Percentiles rank a stretch among this genome's conserved stretches.
These are phyloP conservation scores for Copsychus sechellarum DNA, from an alignment of 2,113 vertebrate genomes.

Conservation along the genomic window DNA sequence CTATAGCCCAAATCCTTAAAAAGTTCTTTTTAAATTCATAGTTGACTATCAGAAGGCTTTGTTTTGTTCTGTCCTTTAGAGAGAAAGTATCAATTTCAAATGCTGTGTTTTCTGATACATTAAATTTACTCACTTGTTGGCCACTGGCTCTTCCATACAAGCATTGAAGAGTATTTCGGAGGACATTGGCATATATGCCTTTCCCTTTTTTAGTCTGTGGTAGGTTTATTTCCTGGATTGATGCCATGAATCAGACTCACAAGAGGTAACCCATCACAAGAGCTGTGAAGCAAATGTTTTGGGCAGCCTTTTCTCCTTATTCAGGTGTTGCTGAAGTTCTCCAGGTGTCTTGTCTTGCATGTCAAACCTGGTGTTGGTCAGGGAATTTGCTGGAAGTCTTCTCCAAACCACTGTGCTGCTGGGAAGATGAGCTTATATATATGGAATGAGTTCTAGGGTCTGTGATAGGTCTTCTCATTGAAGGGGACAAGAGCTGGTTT, in stretches of 20 bases:
- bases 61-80: not conserved
- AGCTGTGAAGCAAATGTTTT: not conserved
- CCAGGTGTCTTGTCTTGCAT: not conserved
- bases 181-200: not conserved
- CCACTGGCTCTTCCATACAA: not conserved
- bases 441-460: not conserved
- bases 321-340: not conserved
- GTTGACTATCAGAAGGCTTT: not conserved
- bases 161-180: not conserved
- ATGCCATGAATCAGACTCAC: not conserved
- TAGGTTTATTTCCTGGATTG: not conserved
- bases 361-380: not conserved
- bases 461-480: not conserved
- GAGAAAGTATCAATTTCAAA: not conserved
- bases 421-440: not conserved
- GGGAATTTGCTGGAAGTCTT: not conserved
- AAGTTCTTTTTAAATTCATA: not conserved
- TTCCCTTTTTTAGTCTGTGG: not conserved
- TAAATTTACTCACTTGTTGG: not conserved
- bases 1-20: not conserved
- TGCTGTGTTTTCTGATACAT: not conserved
- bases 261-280: not conserved
- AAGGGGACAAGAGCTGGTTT: not conserved
- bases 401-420: not conserved
- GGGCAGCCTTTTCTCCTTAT: not conserved